Conservation (phyloP, 2,113 vertebrate genomes). For the Corvus cornix region DNA sequence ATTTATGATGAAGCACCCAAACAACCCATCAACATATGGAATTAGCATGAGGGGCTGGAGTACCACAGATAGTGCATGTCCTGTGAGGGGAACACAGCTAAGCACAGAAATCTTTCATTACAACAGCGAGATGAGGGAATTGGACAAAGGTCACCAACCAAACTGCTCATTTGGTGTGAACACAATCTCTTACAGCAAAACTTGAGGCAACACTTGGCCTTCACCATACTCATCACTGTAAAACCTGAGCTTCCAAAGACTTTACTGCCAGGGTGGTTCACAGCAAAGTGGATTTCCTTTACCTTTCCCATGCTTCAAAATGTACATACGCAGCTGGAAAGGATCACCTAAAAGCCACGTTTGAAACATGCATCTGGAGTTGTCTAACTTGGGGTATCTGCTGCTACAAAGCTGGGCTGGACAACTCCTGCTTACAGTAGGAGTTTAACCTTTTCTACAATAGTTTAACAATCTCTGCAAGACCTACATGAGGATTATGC, state of each 20-base stretch:
- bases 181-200: neutral
- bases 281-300: neutral
- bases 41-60: neutral
- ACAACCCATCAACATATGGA: neutral
- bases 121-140: neutral
- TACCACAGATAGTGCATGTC: neutral
- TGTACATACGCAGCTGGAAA: neutral
- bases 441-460: neutral
- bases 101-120: neutral
- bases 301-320: neutral
- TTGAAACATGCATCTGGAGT: neutral
- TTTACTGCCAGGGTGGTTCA: neutral
- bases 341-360: neutral
- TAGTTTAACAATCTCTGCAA: neutral
- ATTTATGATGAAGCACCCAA: slow-evolving; percentile 19
- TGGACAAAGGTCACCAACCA: neutral
- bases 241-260: neutral
- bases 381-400: neutral
- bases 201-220: neutral
- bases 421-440: neutral
- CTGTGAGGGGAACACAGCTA: neutral
- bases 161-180: neutral
- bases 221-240: neutral
- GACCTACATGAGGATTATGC: neutral
- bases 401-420: neutral